A percentile compares a stretch with the other conserved stretches of the same genome.
Conservation (phyloP, 2,113 vertebrate species). For the Meles meles region DNA sequence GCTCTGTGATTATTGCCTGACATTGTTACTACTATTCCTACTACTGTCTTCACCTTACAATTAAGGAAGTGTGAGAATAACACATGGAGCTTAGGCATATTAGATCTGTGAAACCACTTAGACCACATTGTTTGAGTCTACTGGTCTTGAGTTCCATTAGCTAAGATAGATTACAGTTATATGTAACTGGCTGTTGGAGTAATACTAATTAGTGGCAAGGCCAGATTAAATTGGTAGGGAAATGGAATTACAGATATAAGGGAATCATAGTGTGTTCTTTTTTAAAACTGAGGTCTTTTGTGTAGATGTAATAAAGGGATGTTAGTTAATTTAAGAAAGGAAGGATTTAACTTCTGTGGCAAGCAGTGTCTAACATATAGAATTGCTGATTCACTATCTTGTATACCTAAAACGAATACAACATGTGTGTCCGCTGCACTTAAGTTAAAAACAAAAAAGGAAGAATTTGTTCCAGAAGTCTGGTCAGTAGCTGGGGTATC, state of each 20-base stretch:
- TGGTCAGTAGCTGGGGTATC: not conserved
- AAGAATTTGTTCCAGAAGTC: not conserved
- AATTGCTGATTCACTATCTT: not conserved
- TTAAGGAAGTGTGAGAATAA: not conserved
- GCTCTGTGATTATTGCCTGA: not conserved
- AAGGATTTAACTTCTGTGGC: not conserved
- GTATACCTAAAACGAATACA: not conserved
- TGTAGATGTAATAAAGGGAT: not conserved
- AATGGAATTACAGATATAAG: not conserved
- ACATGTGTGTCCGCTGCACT: not conserved
- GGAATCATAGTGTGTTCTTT: not conserved
- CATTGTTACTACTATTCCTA: fast-evolving
- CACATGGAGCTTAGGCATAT: too few relatives aligned
- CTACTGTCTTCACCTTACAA: not conserved
- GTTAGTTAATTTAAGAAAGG: not conserved
- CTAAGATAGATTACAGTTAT: not conserved
- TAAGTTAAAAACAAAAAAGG: not conserved
- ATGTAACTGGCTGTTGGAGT: not conserved
- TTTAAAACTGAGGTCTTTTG: not conserved
- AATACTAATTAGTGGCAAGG: not conserved
- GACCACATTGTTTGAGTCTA: not conserved
- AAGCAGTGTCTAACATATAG: not conserved
- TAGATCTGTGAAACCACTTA: not conserved
- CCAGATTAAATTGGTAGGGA: not conserved
- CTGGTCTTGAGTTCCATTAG: not conserved